Evolutionary conservation across 2,888 invertebrate species (phyloP).

Genomic region (Norana najaformis): DNA sequence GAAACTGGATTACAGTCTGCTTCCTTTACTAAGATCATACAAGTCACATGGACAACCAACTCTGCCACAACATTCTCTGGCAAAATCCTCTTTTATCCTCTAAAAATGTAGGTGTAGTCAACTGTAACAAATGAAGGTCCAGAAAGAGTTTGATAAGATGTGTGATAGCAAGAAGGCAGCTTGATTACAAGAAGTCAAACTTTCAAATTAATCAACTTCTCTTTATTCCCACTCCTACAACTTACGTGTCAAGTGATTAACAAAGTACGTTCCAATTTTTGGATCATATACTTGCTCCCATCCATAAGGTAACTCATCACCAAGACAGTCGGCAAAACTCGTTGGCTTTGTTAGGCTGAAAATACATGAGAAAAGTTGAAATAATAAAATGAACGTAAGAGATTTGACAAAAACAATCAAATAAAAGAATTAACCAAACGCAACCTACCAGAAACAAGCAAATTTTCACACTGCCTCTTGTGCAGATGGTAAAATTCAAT

Average conservation of each 20-base stretch:
- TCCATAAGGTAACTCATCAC: conserved; percentile 92
- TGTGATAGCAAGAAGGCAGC: not conserved
- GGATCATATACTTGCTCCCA: conserved; percentile 96
- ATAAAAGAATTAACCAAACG: not conserved
- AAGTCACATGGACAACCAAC: no score
- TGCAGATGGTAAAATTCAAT: not conserved
- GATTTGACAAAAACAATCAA: not conserved
- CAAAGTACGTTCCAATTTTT: conserved; percentile 91
- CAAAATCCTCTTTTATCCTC: no score
- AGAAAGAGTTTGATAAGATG: no score
- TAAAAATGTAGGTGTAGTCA: no score
- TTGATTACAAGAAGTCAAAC: not conserved
- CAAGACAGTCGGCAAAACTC: conserved; percentile 88
- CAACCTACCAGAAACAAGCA: not conserved
- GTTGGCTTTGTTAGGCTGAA: conserved; percentile 92
- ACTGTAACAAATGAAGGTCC: not conserved
- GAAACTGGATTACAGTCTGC: conserved; percentile 35
- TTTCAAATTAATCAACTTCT: not conserved
- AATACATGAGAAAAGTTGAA: not conserved
- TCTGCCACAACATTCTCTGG: no score
- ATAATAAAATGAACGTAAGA: not conserved
- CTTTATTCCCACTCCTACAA: conserved; percentile 51
- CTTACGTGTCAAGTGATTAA: conserved; percentile 94
- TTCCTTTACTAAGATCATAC: no score
- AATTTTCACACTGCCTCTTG: not conserved